Conservation (phyloP, 1,140 invertebrate genomes). For the Formica exsecta region DNA sequence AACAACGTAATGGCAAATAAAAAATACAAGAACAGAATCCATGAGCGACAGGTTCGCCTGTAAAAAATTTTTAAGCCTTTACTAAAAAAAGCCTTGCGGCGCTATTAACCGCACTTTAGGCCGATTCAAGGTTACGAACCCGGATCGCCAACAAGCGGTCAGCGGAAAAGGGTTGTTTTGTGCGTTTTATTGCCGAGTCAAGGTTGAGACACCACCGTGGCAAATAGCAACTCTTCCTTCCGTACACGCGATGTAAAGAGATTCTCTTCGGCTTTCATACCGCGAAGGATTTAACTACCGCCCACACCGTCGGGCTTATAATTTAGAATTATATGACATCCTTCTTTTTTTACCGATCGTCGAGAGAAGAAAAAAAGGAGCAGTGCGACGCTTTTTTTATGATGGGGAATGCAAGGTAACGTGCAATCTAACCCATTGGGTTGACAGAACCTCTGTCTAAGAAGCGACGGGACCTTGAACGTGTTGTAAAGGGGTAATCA, state of each 20-base stretch:
- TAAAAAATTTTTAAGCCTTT: slow-evolving; percentile 28
- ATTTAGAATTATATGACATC: slow-evolving; percentile 67
- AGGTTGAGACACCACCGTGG: slow-evolving; percentile 76
- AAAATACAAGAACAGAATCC: background rate
- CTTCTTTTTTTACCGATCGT: slow-evolving; percentile 66
- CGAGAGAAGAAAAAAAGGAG: slow-evolving; percentile 1
- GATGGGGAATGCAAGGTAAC: slow-evolving; percentile 69
- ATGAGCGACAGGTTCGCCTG: background rate
- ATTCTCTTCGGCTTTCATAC: slow-evolving; percentile 20
- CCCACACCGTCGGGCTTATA: background rate
- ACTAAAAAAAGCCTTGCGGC: slow-evolving; percentile 14
- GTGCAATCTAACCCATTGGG: slow-evolving; percentile 25
- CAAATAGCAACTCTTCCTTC: slow-evolving; percentile 79
- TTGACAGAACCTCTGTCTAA: slow-evolving; percentile 40
- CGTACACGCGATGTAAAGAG: slow-evolving; percentile 59
- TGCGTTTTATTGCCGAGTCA: slow-evolving; percentile 66
- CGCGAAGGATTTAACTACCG: slow-evolving; percentile 37
- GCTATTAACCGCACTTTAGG: slow-evolving; percentile 27
- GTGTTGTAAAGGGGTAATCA: slow-evolving; percentile 86
- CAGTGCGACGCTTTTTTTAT: slow-evolving; percentile 73
- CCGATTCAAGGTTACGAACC: slow-evolving; percentile 40
- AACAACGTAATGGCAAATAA: background rate
- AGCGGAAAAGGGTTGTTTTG: slow-evolving; percentile 81
- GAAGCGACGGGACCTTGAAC: slow-evolving; percentile 79
- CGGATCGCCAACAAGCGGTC: background rate